A percentile compares a stretch with the other conserved stretches of the same genome.
Conservation (phyloP, 2,888 invertebrate species). For the Anarsia innoxiella region DNA sequence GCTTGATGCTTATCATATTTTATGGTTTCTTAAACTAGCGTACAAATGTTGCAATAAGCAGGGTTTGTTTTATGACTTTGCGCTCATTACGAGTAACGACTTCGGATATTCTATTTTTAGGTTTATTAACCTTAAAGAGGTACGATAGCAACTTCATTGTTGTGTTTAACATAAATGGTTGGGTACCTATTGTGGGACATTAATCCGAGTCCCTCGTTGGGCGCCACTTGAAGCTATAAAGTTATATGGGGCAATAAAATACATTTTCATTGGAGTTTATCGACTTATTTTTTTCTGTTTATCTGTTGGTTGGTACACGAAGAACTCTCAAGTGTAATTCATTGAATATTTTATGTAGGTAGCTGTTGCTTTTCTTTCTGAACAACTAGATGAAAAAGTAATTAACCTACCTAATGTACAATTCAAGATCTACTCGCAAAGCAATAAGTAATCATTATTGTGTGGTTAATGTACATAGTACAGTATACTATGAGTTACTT, state of each 20-base stretch:
- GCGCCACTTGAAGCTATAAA: constrained; percentile 8
- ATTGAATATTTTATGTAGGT: too few relatives aligned
- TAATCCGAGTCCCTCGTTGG: constrained; percentile 2
- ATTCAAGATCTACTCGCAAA: too few relatives aligned
- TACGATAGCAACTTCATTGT: constrained; percentile 8
- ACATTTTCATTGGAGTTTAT: background rate
- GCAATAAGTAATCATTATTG: too few relatives aligned
- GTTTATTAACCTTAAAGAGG: constrained; percentile 9
- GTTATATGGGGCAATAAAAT: constrained; percentile 4
- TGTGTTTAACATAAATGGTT: constrained; percentile 8
- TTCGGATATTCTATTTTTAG: constrained; percentile 9
- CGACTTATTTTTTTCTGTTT: background rate
- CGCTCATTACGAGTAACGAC: constrained; percentile 18
- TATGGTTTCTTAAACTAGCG: constrained; percentile 55
- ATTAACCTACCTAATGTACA: too few relatives aligned
- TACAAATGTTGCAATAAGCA: constrained; percentile 50
- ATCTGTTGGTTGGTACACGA: too few relatives aligned
- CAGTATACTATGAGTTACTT: too few relatives aligned
- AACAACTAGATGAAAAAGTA: too few relatives aligned
- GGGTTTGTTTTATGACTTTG: constrained; percentile 37
- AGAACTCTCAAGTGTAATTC: too few relatives aligned
- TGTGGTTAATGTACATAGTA: too few relatives aligned
- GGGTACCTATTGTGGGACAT: constrained; percentile 4
- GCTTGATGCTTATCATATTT: constrained; percentile 65
- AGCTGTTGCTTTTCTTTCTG: too few relatives aligned